Evolutionary conservation across 2,888 invertebrate genomes (phyloP).

Genomic region (Calameuta pallipes): DNA sequence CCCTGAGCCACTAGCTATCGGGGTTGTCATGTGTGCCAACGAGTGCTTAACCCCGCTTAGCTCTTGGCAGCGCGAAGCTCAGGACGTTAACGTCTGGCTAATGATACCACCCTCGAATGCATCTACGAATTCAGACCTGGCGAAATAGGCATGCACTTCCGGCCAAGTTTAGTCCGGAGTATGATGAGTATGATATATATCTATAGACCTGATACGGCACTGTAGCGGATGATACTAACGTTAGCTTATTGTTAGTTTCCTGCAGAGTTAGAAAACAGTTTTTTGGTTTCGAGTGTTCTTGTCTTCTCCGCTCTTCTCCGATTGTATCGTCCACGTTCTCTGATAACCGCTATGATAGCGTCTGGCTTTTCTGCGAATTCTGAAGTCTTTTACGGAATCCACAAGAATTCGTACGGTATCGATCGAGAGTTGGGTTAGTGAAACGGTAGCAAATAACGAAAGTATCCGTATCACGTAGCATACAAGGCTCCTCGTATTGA

Average conservation of each 20-base stretch:
- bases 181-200: background rate
- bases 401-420: background rate
- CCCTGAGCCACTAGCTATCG: background rate
- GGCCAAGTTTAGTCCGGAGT: background rate
- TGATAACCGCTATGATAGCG: background rate
- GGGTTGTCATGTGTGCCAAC: conserved; percentile 17
- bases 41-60: conserved; percentile 24
- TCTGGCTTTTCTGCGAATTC: background rate
- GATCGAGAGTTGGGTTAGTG: background rate
- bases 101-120: conserved; percentile 8
- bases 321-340: background rate
- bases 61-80: conserved; percentile 18
- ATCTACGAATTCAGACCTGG: background rate
- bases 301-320: background rate
- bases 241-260: background rate
- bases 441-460: background rate
- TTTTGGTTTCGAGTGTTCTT: background rate
- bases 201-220: background rate
- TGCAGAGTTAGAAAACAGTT: background rate
- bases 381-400: background rate
- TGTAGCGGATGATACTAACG: background rate
- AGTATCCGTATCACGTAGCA: no score
- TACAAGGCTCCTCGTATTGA: background rate
- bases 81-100: conserved; percentile 18
- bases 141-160: background rate